Conservation (phyloP, 2,888 invertebrate genomes). For the Holacanthella duospinosa region DNA sequence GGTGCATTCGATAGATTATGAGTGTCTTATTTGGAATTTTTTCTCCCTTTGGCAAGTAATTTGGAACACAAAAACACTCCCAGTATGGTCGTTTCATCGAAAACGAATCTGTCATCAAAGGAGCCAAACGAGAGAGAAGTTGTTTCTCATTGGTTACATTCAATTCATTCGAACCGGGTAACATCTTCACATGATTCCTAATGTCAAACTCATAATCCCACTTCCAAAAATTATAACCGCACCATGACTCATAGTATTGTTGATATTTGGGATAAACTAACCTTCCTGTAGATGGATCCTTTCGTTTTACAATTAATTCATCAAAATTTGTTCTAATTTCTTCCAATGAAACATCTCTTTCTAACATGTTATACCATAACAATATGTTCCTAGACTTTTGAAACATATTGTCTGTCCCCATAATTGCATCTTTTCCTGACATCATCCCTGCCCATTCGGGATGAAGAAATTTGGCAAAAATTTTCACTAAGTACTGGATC, state of each 20-base stretch:
- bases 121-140: background rate
- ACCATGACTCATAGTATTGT: constrained; percentile 5
- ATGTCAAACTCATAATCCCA: constrained; percentile 3
- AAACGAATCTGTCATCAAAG: background rate
- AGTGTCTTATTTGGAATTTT: background rate
- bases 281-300: background rate
- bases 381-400: background rate
- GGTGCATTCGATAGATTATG: constrained; percentile 4
- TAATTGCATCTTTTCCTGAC: background rate
- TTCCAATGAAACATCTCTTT: background rate
- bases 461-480: background rate
- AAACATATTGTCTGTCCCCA: background rate
- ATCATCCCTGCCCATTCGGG: background rate
- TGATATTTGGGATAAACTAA: constrained; percentile 1
- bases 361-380: background rate
- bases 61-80: constrained; percentile 4
- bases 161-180: background rate
- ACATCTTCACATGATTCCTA: background rate
- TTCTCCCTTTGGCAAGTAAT: background rate
- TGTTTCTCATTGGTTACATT: background rate
- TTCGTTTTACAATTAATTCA: background rate
- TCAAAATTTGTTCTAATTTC: background rate
- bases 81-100: constrained; percentile 6
- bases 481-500: background rate
- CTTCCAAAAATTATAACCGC: constrained; percentile 12